A percentile compares a stretch with the other conserved stretches of the same genome.
Conservation (phyloP, 2,113 vertebrate genomes). For the Opisthocomus hoazin region DNA sequence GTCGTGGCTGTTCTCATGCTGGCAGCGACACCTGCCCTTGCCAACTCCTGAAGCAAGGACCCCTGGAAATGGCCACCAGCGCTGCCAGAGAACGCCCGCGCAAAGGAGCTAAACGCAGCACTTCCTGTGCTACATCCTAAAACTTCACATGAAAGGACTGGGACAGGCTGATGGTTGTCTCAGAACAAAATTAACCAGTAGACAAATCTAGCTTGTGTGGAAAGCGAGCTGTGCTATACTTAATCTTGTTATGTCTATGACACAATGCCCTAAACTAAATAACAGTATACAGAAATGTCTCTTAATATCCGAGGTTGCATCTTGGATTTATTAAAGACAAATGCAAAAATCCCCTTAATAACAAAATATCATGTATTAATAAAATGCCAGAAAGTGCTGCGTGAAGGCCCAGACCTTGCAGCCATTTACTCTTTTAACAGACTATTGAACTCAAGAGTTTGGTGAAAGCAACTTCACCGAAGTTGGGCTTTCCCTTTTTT, state of each 20-base stretch:
- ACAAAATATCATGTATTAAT: neutral
- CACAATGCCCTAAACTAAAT: neutral
- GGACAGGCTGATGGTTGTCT: neutral
- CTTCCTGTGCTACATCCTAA: neutral
- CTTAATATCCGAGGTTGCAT: neutral
- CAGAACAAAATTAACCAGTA: neutral
- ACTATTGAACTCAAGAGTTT: neutral
- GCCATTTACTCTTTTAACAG: neutral
- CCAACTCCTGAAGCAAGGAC: neutral
- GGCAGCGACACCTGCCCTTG: neutral
- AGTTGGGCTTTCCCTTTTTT: neutral
- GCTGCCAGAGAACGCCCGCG: neutral
- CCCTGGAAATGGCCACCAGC: neutral
- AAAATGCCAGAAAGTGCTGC: neutral
- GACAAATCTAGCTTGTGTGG: neutral
- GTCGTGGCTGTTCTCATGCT: neutral
- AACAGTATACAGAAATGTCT: neutral
- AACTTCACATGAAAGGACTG: neutral
- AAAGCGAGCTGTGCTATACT: neutral
- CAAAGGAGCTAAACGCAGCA: neutral
- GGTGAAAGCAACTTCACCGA: neutral
- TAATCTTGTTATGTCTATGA: neutral
- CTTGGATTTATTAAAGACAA: neutral
- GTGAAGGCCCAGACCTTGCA: neutral
- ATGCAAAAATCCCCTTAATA: neutral